Percentiles rank a stretch among this genome's conserved stretches.
These are phyloP conservation scores for Lycocerus yunnanus DNA, from an alignment of 2,888 invertebrate genomes.

Conservation along the genomic window DNA sequence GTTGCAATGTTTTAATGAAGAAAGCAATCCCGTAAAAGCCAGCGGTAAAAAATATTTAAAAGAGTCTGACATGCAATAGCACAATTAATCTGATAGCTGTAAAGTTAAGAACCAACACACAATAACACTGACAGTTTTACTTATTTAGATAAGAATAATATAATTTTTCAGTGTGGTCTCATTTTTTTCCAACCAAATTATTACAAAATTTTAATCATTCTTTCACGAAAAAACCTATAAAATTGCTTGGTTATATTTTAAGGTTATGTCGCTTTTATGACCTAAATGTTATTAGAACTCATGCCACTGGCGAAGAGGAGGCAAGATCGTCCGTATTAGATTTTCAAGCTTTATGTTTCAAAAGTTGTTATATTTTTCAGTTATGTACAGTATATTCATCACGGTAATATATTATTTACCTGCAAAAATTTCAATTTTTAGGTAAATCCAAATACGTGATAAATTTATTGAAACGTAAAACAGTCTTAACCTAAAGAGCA, in stretches of 20 bases:
- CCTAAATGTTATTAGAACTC: background rate
- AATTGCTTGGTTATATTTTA: background rate
- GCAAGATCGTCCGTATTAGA: too few relatives aligned
- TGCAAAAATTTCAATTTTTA: too few relatives aligned
- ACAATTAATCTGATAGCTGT: conserved; percentile 44
- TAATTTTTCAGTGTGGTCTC: conserved; percentile 25
- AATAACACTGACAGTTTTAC: conserved; percentile 31
- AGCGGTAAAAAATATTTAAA: conserved; percentile 38
- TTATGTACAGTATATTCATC: too few relatives aligned
- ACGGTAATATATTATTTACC: too few relatives aligned
- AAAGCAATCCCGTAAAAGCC: conserved; percentile 38
- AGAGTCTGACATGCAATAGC: conserved; percentile 40
- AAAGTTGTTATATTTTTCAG: too few relatives aligned
- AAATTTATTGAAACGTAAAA: background rate
- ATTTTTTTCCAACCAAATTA: conserved; percentile 9
- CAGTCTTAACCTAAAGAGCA: background rate
- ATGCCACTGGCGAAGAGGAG: too few relatives aligned
- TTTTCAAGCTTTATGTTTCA: too few relatives aligned
- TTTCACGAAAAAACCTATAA: background rate
- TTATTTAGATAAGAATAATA: conserved; percentile 30
- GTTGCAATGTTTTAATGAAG: conserved; percentile 34
- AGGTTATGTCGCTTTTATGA: background rate
- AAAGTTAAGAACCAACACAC: conserved; percentile 31
- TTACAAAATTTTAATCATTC: background rate
- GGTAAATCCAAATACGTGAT: too few relatives aligned